These are phyloP conservation scores for Amphibalanus amphitrite DNA, from an alignment of 1,140 invertebrate species.

Conservation along the genomic window DNA sequence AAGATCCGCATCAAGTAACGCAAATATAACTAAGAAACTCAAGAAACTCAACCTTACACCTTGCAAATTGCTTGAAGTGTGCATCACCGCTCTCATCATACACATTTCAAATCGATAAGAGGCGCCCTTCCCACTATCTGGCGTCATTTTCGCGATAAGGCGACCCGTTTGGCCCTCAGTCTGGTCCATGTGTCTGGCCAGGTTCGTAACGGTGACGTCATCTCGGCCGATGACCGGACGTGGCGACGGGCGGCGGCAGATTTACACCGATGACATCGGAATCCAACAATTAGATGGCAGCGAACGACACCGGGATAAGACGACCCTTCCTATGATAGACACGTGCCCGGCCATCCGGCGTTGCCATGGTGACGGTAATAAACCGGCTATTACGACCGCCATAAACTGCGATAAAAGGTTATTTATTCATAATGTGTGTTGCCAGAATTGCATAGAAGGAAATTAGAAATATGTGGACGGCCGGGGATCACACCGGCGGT, in stretches of 20 bases:
- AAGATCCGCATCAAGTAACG: no score
- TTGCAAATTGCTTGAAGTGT: no score
- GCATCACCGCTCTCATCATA: no score
- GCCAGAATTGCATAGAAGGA: slow-evolving; percentile 1
- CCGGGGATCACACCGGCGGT: not conserved
- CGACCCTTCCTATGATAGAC: not conserved
- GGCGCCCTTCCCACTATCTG: no score
- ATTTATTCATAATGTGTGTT: slow-evolving; percentile 2
- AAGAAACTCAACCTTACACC: no score
- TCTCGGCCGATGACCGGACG: not conserved
- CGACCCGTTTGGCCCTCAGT: no score
- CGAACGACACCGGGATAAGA: slow-evolving; percentile 1
- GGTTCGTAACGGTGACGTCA: not conserved
- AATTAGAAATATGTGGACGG: slow-evolving; percentile 1
- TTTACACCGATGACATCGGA: not conserved
- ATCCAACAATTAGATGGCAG: not conserved
- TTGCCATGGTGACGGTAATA: not conserved
- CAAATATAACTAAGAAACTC: no score
- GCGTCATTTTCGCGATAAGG: no score
- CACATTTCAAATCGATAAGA: no score
- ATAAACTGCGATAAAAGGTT: not conserved
- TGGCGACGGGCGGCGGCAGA: not conserved
- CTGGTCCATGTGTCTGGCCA: no score
- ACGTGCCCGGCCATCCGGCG: not conserved
- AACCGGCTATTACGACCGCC: not conserved